A percentile compares a stretch with the other conserved stretches of the same genome.
Evolutionary conservation across 35 echinoderm and acorn worm genomes (phyloP).

Genomic region (Eucidaris tribuloides): DNA sequence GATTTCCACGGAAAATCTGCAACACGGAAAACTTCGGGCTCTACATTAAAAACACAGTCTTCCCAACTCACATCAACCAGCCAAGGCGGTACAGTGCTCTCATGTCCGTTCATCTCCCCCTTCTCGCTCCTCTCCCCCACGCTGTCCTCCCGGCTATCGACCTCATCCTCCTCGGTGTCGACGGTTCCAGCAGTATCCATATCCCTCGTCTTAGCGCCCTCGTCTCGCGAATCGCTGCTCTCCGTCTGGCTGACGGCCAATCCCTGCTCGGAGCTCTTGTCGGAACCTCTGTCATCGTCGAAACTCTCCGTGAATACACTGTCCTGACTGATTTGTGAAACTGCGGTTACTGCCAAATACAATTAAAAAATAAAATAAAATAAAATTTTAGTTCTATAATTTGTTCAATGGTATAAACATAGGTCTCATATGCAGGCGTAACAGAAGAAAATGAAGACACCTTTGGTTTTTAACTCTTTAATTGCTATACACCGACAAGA

Average conservation of each 20-base stretch:
- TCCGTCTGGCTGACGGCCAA: neutral
- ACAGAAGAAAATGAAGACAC: neutral
- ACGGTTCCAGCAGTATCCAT: neutral
- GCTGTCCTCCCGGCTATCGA: neutral
- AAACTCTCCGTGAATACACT: constrained; percentile 46
- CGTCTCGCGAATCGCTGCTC: constrained; percentile 6
- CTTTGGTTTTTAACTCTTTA: neutral
- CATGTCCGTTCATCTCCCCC: neutral
- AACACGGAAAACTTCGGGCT: too few species aligned
- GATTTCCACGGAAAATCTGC: too few species aligned
- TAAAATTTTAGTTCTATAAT: too few species aligned
- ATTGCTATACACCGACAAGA: neutral
- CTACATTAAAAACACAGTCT: too few species aligned
- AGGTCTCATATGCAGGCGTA: neutral
- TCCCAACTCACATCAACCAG: constrained; percentile 67
- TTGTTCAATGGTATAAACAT: neutral
- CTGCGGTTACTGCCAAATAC: too few species aligned
- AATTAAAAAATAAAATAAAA: neutral
- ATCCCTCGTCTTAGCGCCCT: neutral
- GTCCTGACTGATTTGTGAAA: constrained; percentile 48
- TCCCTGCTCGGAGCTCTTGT: constrained; percentile 8
- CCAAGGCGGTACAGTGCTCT: constrained; percentile 66
- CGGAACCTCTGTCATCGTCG: constrained; percentile 11
- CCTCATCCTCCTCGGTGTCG: neutral
- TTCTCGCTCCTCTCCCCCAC: neutral